A percentile compares a stretch with the other conserved stretches of the same genome.
phyloP scores from a whole-genome alignment of 2,113 vertebrate species.

The Thunnus thynnus region DNA sequence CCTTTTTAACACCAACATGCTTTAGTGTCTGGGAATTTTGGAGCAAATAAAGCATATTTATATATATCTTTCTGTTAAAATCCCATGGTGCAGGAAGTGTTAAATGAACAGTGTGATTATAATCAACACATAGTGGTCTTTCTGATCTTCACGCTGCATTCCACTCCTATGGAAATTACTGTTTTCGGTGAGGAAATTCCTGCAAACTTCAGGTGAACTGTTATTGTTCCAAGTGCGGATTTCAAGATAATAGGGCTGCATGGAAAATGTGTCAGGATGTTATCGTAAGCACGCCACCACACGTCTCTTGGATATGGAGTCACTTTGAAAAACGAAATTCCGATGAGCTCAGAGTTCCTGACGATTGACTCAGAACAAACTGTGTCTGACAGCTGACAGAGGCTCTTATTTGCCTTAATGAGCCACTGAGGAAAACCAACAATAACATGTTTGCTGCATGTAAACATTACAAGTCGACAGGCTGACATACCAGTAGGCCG shows the following conservation, averaged over 20 bases:
- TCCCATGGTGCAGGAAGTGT: neutral
- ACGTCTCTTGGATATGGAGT: slow-evolving; percentile 34
- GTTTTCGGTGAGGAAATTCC: slow-evolving; percentile 49
- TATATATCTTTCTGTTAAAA: neutral
- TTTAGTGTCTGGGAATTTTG: neutral
- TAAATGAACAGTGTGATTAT: neutral
- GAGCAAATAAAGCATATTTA: neutral
- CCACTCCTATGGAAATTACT: slow-evolving; percentile 42
- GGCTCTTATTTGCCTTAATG: slow-evolving; percentile 44
- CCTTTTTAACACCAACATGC: neutral
- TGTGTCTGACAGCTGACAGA: slow-evolving; percentile 33
- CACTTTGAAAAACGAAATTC: slow-evolving; percentile 48
- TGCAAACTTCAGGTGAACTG: slow-evolving; percentile 7
- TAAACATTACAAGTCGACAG: slow-evolving; percentile 1
- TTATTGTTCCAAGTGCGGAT: slow-evolving; percentile 21
- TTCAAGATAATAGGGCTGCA: slow-evolving; percentile 48
- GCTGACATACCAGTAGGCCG: neutral
- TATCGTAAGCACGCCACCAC: slow-evolving; percentile 55
- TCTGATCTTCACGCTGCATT: neutral
- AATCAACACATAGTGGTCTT: neutral
- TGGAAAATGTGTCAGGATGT: slow-evolving; percentile 32
- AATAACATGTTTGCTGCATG: slow-evolving; percentile 31
- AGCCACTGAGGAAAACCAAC: slow-evolving; percentile 31
- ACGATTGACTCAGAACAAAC: slow-evolving; percentile 48
- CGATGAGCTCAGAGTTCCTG: slow-evolving; percentile 62